These are phyloP conservation scores for Melieria omissa DNA, from an alignment of 2,888 invertebrate genomes.

Conservation along the genomic window DNA sequence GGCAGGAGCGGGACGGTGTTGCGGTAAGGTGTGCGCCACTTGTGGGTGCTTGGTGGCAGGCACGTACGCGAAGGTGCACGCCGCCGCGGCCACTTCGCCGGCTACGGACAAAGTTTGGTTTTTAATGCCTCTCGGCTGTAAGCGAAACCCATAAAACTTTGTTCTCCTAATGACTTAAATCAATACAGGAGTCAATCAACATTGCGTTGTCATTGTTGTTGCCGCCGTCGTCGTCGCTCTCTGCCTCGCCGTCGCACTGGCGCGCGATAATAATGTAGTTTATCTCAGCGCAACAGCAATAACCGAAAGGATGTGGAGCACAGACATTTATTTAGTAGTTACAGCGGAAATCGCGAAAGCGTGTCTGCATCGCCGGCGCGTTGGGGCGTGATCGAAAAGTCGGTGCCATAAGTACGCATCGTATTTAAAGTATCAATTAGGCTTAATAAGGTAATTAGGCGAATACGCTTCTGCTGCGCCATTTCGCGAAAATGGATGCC, in stretches of 20 bases:
- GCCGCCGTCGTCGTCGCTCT: not conserved
- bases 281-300: no score
- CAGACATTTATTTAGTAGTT: no score
- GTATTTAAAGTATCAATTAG: slow-evolving; percentile 9
- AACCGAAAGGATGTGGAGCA: no score
- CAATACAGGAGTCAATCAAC: slow-evolving; percentile 53
- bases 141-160: slow-evolving; percentile 49
- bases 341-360: no score
- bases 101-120: not conserved
- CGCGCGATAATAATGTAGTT: no score
- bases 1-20: not conserved
- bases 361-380: no score
- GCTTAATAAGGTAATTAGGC: slow-evolving; percentile 9
- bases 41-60: not conserved
- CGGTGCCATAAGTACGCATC: no score
- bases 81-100: not conserved
- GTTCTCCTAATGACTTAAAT: slow-evolving; percentile 50
- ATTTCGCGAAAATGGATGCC: no score
- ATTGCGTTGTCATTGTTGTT: slow-evolving; percentile 30
- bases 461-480: not conserved
- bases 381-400: no score
- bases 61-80: not conserved
- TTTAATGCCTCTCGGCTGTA: slow-evolving; percentile 26
- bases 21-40: not conserved
- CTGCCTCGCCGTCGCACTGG: no score